Conservation (phyloP, 2,797 vertebrate species). For the Lepidocolaptes lacrymiger region DNA sequence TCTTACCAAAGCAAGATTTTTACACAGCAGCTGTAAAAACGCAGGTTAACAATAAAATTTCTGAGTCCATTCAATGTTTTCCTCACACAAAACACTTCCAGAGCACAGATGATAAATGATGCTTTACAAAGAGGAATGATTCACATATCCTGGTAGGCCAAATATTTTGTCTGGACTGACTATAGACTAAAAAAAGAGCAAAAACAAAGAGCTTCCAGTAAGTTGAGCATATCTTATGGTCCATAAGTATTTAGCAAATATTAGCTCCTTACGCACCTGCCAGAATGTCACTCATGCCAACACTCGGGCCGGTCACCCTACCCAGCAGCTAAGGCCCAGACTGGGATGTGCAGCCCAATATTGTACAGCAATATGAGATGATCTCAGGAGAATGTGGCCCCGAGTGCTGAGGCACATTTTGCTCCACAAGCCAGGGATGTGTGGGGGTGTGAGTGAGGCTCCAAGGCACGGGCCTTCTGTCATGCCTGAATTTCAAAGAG, state of each 20-base stretch:
- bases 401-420: background rate
- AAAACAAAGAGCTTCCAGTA: constrained; percentile 56
- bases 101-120: constrained; percentile 44
- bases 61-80: constrained; percentile 8
- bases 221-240: background rate
- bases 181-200: constrained; percentile 47
- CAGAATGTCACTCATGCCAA: background rate
- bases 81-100: constrained; percentile 39
- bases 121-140: constrained; percentile 60
- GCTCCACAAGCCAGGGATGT: background rate
- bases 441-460: background rate
- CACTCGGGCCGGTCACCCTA: background rate
- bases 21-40: constrained; percentile 67
- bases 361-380: accelerated
- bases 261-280: background rate
- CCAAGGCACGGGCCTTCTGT: background rate
- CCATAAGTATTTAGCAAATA: background rate
- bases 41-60: constrained; percentile 41
- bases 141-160: constrained; percentile 67
- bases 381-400: background rate
- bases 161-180: constrained; percentile 70
- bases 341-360: background rate
- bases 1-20: constrained; percentile 37
- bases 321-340: background rate
- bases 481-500: background rate